phyloP scores from a whole-genome alignment of 2,113 vertebrate species.

The Geococcyx californianus region DNA sequence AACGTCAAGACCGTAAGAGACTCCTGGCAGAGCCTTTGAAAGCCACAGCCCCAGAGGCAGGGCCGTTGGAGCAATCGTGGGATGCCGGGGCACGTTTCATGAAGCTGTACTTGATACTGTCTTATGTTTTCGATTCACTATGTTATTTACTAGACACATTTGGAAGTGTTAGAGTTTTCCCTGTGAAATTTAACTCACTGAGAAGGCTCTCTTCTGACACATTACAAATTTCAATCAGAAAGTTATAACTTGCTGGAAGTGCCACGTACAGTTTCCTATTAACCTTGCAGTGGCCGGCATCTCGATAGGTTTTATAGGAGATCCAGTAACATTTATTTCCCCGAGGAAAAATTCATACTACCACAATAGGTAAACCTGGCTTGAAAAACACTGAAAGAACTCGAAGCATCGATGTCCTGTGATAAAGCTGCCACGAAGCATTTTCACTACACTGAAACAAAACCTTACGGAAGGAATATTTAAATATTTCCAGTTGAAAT shows the following conservation, averaged over 20 bases:
- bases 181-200: not conserved
- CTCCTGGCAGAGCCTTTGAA: not conserved
- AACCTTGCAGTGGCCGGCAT: not conserved
- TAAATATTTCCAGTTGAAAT: not conserved
- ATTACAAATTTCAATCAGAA: constrained; percentile 16
- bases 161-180: not conserved
- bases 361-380: not conserved
- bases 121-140: not conserved
- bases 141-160: not conserved
- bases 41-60: not conserved
- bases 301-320: not conserved
- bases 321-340: not conserved
- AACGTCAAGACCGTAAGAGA: not conserved
- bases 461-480: not conserved
- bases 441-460: not conserved
- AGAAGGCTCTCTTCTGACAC: not conserved
- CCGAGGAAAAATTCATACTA: not conserved
- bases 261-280: not conserved
- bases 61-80: fast-evolving
- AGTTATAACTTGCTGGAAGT: not conserved
- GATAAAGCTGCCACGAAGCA: not conserved
- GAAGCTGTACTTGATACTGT: not conserved
- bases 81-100: not conserved
- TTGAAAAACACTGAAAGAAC: not conserved
- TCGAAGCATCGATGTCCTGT: not conserved